phyloP scores from a whole-genome alignment of 2,888 invertebrate genomes.

The Temnothorax unifasciatus region DNA sequence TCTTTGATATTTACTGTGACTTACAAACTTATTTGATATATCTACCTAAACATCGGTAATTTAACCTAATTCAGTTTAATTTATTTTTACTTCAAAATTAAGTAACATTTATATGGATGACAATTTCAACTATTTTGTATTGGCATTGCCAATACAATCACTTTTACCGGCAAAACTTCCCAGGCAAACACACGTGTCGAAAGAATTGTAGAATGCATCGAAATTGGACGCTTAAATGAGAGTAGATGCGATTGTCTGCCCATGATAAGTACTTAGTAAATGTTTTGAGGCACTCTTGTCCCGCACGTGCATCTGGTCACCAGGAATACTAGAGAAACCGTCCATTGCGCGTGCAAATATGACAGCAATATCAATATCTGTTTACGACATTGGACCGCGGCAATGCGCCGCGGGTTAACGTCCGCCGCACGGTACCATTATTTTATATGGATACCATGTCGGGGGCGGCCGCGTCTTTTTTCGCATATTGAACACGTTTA shows the following conservation, averaged over 20 bases:
- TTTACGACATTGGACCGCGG: slow-evolving; percentile 72
- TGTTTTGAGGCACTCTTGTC: slow-evolving; percentile 43
- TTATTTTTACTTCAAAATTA: neutral
- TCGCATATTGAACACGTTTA: slow-evolving; percentile 66
- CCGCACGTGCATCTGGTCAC: slow-evolving; percentile 50
- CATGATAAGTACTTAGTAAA: slow-evolving; percentile 65
- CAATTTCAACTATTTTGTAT: neutral
- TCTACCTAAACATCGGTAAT: neutral
- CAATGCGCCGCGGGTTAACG: slow-evolving; percentile 66
- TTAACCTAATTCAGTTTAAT: neutral
- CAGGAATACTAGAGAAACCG: slow-evolving; percentile 49
- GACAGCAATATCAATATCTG: slow-evolving; percentile 76
- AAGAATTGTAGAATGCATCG: slow-evolving; percentile 8
- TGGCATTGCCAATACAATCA: neutral
- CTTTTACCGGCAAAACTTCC: neutral
- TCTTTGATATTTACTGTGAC: neutral
- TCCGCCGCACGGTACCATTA: slow-evolving; percentile 61
- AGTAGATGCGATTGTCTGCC: slow-evolving; percentile 62
- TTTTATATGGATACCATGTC: slow-evolving; percentile 68
- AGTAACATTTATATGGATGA: neutral
- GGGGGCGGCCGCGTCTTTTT: slow-evolving; percentile 57
- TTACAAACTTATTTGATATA: neutral
- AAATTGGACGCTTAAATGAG: slow-evolving; percentile 3
- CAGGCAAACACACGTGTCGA: neutral
- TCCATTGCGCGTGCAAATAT: slow-evolving; percentile 66